Evolutionary conservation across 2,113 vertebrate species (phyloP), one percentile per base, ranked within the genome.

Genomic region (Eublepharis macularius): DNA sequence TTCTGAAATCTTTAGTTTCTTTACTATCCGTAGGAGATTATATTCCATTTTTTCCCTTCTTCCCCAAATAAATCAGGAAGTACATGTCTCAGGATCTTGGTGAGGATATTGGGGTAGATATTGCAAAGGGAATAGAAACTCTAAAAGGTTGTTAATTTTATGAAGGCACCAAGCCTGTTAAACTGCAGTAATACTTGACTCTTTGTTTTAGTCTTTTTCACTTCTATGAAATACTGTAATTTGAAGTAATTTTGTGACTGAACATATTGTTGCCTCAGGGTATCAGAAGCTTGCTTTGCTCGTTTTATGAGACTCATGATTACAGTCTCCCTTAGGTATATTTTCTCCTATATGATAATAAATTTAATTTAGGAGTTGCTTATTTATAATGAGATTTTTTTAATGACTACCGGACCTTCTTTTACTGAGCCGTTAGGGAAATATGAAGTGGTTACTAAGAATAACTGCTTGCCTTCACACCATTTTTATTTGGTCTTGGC

Each of bases 191-290:
- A 89, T 82, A 85, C 69, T 75, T 81, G 65, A 39, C 80, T 65
- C 81, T 86, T 81, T 80, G 87, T 88, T 39, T 83, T 69, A 89
- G 80, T 74, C 45, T 68, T 82, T 82, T 86, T 54, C 47, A 65
- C 24, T 86, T 49, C 72, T 82, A 39, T 83, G 84, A 70, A 75
- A 45, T 83, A 69, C 75, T 86, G 84, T 86, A 80, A 89, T 70
- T 89, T 77, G 51, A 86, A 76, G 76, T 63, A 82, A 82, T 79
- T 82, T 86, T 83, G 80, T 47, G 49, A 77, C 69, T 51, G 76
- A 83, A 19, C 9, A 8, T 85, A 78, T 85, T 78, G 82, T 83
- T 80, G 84, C 84, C 80, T 86, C 9, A 60, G 68, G 47, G 81
- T 26, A 83, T 75, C 60, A 76, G 84, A 86, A 89, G 80, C 76